Conservation (phyloP, 2,113 vertebrate genomes). For the Saccopteryx bilineata region DNA sequence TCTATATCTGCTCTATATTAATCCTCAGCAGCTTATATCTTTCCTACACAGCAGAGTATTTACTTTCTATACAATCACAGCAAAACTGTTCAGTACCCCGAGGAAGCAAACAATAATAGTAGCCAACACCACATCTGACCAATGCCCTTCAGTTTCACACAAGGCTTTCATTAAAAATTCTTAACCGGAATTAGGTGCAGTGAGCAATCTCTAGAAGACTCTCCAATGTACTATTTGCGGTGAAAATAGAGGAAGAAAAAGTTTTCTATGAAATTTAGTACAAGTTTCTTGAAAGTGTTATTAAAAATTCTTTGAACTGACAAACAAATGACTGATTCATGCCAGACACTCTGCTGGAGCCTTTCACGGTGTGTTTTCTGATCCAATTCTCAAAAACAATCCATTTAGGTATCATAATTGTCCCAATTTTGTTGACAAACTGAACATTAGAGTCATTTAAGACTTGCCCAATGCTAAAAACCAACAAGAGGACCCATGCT, state of each 20-base stretch:
- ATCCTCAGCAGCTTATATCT: slow-evolving; percentile 37
- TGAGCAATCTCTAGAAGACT: slow-evolving; percentile 48
- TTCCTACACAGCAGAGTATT: slow-evolving; percentile 10
- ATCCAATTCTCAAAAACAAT: slow-evolving; percentile 15
- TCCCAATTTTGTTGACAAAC: background rate
- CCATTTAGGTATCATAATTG: background rate
- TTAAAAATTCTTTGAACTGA: slow-evolving; percentile 39
- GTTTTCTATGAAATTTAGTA: slow-evolving; percentile 31
- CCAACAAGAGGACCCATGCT: background rate
- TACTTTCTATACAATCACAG: background rate
- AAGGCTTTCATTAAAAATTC: slow-evolving; percentile 75
- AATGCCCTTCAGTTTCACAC: slow-evolving; percentile 72
- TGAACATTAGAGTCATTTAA: background rate
- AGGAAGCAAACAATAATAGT: slow-evolving; percentile 34
- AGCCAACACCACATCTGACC: background rate
- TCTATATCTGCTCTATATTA: background rate
- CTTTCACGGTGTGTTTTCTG: background rate
- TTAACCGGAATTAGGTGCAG: slow-evolving; percentile 71
- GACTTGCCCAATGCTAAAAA: background rate
- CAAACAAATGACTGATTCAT: background rate
- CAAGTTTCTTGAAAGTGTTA: slow-evolving; percentile 17
- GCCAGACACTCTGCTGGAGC: background rate
- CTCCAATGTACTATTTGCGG: background rate
- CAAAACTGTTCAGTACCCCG: slow-evolving; percentile 1
- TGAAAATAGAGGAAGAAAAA: slow-evolving; percentile 37